Evolutionary conservation across 2,888 invertebrate genomes (phyloP), one percentile per base, ranked within the genome.

Genomic region (Limulus polyphemus): DNA sequence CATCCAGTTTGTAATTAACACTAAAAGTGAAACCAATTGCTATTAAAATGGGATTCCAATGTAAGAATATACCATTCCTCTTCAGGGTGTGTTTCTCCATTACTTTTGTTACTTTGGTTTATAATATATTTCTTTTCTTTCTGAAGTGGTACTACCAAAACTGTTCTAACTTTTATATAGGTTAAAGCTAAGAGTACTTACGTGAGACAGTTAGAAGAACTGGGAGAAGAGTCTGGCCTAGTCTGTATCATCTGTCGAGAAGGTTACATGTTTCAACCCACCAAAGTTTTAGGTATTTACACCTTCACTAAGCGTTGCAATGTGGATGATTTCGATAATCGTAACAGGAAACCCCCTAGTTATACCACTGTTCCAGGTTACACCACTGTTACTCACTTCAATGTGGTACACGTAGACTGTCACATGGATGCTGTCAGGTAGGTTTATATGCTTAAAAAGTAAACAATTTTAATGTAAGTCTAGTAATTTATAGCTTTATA

Each of bases 231-330:
- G 78, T 88, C 90, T 0, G 98, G 97, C 17, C 81, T 95, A 58
- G 89, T 92, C 0, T 98, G 98, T 78, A 95, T 95, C 73, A 98
- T 98, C 75, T 98, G 98, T 74, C 85, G 95, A 54, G 98, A 98
- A 78, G 97, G 97, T 0, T 98, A 98, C 80, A 89, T 91, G 76
- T 94, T 93, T 75, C 92, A 92, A 75, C 90, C 92, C 10, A 86
- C 84, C 16, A 90, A 95, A 83, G 87, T 97, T 57, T 80, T 98
- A 14, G 97, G 93, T 48, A 88, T 98, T 72, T 98, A 98, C 77
- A 98, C 97, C 7, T 98, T 90, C 77, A 95, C 94, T 57, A 95
- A 95, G 78, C 84, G 94, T 16, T 91, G 90, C 71, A 88, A 90
- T 72, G 86, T 95, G 52, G 97, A 98, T 70, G 94, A 95, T 73